Evolutionary conservation across 2,888 invertebrate species (phyloP).

Genomic region (Hirtodrosophila cameraria): DNA sequence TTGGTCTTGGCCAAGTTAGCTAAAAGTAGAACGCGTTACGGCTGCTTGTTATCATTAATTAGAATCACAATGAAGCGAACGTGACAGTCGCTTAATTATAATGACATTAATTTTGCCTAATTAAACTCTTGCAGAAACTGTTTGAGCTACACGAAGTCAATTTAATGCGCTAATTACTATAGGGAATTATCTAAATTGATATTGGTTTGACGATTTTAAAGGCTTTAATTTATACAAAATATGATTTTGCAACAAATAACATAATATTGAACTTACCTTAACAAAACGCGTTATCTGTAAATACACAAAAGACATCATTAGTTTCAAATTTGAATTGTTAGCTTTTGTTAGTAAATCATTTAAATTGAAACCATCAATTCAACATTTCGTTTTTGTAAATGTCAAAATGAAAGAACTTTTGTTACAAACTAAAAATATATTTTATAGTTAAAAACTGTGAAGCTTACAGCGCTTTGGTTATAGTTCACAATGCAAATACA

Average conservation of each 20-base stretch:
- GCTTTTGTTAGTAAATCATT: background rate
- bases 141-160: constrained; percentile 6
- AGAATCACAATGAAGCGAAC: constrained; percentile 38
- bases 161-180: constrained; percentile 4
- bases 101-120: constrained; percentile 50
- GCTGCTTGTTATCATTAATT: constrained; percentile 65
- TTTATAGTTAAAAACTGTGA: no score
- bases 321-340: background rate
- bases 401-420: no score
- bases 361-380: no score
- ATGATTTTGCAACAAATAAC: no score
- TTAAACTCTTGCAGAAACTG: constrained; percentile 29
- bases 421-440: no score
- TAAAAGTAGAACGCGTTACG: constrained; percentile 5
- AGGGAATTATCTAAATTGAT: constrained; percentile 2
- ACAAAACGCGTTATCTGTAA: constrained; percentile 9
- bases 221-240: background rate
- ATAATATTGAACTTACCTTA: constrained; percentile 12
- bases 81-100: constrained; percentile 57
- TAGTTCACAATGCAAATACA: background rate
- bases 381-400: no score
- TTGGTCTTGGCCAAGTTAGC: constrained; percentile 32
- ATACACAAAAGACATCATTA: background rate
- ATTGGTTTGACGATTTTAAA: constrained; percentile 2
- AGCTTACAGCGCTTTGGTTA: no score